Evolutionary conservation across 1,140 invertebrate genomes (phyloP), one percentile per base, ranked within the genome.

Genomic region (Gryon sp.): DNA sequence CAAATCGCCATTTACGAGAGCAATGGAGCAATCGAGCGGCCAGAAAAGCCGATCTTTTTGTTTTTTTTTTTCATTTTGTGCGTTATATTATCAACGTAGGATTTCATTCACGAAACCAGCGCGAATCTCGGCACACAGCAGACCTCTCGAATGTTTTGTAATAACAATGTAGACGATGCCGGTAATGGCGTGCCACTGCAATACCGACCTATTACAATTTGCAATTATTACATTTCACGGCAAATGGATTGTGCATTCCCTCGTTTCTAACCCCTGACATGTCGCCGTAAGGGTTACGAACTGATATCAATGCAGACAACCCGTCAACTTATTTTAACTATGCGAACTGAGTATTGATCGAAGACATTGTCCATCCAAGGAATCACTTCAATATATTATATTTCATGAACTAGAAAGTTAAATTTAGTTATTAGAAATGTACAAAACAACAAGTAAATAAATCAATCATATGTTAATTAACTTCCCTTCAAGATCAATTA

Each of bases 201-300:
- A 65, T 73, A 76, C 78, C 57, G 70, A 73, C 68, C 86, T 80
- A 83, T 87, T 87, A 86, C 85, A 80, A 86, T 87, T 86, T 81
- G 82, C 84, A 87, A 87, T 87, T 87, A 87, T 82, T 83, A 84
- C 84, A 81, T 86, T 85, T 84, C 81, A 78, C 65, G 76, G 75
- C 80, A 86, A 87, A 87, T 86, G 81, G 81, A 83, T 85, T 81
- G 85, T 52, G 52, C 80, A 50, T 53, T 65, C 60, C 52, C 65
- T 40, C 26, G 66, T 45, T 74, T 62, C 11, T 60, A 53, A 52
- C 30, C 52, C 53, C 11, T 2, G 30, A 48, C 19, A n/a, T n/a
- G 30, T 14, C 12, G n/a, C 24, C 34, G 34, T 12, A 7, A 60
- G 40, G 7, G 50, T 9, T 59, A n/a, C 34, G 46, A 70, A 48